Base-by-base conservation (phyloP, 2,797 vertebrate genomes). In the Gallinago nigripennis region DNA sequence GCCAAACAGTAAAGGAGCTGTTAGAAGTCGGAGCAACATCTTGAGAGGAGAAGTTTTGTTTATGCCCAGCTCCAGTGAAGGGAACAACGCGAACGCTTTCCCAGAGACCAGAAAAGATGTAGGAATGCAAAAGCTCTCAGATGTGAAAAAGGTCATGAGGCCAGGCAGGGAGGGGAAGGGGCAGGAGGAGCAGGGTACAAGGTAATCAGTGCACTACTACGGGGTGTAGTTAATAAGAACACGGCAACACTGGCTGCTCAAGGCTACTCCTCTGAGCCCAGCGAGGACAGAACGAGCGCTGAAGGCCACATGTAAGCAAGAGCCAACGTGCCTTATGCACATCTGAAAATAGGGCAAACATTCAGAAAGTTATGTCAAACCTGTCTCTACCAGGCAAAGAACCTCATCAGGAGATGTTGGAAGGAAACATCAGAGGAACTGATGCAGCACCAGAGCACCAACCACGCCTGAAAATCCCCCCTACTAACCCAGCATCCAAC, bases 221-320 rank as follows among this genome's bases (percentile, higher is more conserved):
- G 16, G 61, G 28, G 54, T 3, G 4, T 6, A 45, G 54, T 21
- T 78, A 57, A 17, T 18, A 45, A 81, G 61, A 58, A 61, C 33
- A 33, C 0, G 45, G 53, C 57, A 84, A 33, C 14, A 2, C 18
- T 31, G 0, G 0, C 41, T 2, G 12, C 7, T 76, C 90, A 50
- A 37, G 63, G 90, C 23, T 82, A 2, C 13, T 87, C 66, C 71
- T 18, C 33, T 4, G 72, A 54, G 65, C 65, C 37, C 60, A 41
- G 58, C 4, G 7, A 19, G 58, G 50, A 53, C 50, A 70, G 39
- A 80, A 54, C 0, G 23, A 69, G 20, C 4, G 20, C 58, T 65
- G 61, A 86, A 41, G 66, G 77, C 33, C 63, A 57, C 0, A 0
- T 3, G n/a, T 4, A 37, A 60, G 31, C 50, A 65, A 54, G 17